phyloP scores from a whole-genome alignment of 2,888 invertebrate genomes.

The Scaptomyza tumidula region DNA sequence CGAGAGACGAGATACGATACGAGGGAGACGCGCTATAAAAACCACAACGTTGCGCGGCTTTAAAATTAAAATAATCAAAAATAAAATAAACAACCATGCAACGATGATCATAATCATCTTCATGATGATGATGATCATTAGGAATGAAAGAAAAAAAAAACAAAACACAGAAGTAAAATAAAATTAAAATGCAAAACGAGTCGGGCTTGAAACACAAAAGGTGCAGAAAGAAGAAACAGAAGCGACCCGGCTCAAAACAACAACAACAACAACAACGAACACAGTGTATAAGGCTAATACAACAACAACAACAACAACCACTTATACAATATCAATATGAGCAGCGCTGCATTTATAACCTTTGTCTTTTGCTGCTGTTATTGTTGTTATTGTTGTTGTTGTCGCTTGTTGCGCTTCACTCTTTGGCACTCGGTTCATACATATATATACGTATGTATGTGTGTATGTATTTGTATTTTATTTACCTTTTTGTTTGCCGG shows the following conservation, averaged over 20 bases:
- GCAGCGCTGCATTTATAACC: slow-evolving; percentile 64
- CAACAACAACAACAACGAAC: background rate
- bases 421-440: slow-evolving; percentile 52
- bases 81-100: slow-evolving; percentile 70
- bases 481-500: slow-evolving; percentile 16
- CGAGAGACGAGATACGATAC: no score
- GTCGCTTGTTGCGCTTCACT: slow-evolving; percentile 59
- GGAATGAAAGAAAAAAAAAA: slow-evolving; percentile 13
- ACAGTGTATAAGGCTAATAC: slow-evolving; percentile 54
- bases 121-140: slow-evolving; percentile 30
- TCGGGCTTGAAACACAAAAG: slow-evolving; percentile 56
- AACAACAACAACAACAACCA: slow-evolving; percentile 24
- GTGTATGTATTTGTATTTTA: background rate
- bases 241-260: slow-evolving; percentile 53
- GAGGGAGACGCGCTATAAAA: slow-evolving; percentile 51
- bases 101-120: background rate
- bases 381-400: slow-evolving; percentile 29
- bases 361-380: slow-evolving; percentile 50
- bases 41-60: slow-evolving; percentile 63
- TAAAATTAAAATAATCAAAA: slow-evolving; percentile 79
- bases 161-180: slow-evolving; percentile 47
- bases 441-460: background rate
- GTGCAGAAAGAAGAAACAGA: slow-evolving; percentile 60
- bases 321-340: slow-evolving; percentile 71
- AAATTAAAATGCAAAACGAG: slow-evolving; percentile 82